Base-by-base conservation (phyloP, 2,113 vertebrate genomes). In the Corythornis madagascariensis region DNA sequence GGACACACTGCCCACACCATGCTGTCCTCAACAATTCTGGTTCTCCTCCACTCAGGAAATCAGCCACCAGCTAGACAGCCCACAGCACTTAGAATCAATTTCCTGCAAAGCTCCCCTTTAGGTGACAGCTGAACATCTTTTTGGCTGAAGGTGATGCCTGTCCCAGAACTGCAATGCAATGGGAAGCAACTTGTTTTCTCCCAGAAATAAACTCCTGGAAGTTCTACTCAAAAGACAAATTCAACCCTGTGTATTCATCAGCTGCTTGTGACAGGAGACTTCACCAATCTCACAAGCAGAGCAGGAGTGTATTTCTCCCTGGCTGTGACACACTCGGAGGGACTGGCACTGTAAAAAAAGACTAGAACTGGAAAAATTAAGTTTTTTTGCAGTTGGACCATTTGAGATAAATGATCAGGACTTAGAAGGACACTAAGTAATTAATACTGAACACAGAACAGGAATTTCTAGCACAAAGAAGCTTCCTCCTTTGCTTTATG, bases 71-170 rank as follows among this genome's bases (percentile, higher is more conserved):
- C 0, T 14, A 64, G 12, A 69, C 2, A 69, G 9, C 71, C 66
- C 28, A n/a, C 3, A 57, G 33, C 42, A 78, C 13, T 28, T 20
- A 45, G 6, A 59, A 69, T 4, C 3, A 38, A 47, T 53, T 21
- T 42, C 4, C 7, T 21, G 38, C 48, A 61, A 31, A 24, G 0
- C 0, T 2, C 17, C 35, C 10, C 4, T 33, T 73, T 65, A 52
- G 14, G 16, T 63, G 42, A 66, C 14, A 60, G 29, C 47, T 6
- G 35, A 11, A 81, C 72, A 63, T 53, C 64, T 43, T 13, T 24
- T 67, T 72, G 59, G 56, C 61, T 22, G 7, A 66, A 72, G 22
- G 29, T 31, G 17, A 3, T 40, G 13, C 16, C 64, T 57, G 22
- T 33, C 33, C 17, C 45, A 33, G 17, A 85, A 33, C 12, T 75